Conservation (phyloP, 2,797 vertebrate species). For the Enteromius trimaculatus region DNA sequence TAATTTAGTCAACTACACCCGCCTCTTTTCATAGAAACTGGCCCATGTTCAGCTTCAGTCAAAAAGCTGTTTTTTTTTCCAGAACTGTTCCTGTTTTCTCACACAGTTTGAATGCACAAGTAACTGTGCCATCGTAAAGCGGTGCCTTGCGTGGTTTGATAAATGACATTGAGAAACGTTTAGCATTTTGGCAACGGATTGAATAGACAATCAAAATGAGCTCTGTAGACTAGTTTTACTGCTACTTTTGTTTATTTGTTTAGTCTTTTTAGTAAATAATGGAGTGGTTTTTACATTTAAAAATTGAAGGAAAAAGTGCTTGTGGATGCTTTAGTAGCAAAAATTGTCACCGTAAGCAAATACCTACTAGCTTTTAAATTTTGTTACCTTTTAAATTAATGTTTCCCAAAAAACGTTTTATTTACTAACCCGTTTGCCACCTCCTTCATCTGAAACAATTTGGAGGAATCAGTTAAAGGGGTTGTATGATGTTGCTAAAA, state of each 20-base stretch:
- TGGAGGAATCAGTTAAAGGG: no score
- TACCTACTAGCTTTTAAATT: no score
- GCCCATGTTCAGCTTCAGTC: constrained; percentile 48
- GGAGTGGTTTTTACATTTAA: no score
- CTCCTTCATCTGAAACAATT: no score
- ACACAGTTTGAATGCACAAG: constrained; percentile 29
- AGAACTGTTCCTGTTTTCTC: constrained; percentile 9
- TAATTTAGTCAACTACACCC: constrained; percentile 55
- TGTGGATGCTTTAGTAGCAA: no score
- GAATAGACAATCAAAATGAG: neutral
- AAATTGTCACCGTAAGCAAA: no score
- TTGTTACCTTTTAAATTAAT: neutral
- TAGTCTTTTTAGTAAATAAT: no score
- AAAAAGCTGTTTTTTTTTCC: constrained; percentile 15
- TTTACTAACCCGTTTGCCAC: neutral
- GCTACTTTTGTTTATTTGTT: neutral
- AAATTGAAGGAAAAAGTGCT: no score
- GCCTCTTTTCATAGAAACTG: constrained; percentile 53
- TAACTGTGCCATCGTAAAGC: constrained; percentile 27
- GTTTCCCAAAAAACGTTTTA: neutral
- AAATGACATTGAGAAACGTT: constrained; percentile 29
- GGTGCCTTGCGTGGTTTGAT: constrained; percentile 25
- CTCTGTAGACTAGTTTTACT: neutral
- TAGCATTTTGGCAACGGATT: neutral
- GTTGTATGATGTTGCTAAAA: no score